Percentiles rank a stretch among this genome's conserved stretches.
These are phyloP conservation scores for Eulemur albifrons DNA, from an alignment of 2,797 vertebrate species.

Conservation along the genomic window DNA sequence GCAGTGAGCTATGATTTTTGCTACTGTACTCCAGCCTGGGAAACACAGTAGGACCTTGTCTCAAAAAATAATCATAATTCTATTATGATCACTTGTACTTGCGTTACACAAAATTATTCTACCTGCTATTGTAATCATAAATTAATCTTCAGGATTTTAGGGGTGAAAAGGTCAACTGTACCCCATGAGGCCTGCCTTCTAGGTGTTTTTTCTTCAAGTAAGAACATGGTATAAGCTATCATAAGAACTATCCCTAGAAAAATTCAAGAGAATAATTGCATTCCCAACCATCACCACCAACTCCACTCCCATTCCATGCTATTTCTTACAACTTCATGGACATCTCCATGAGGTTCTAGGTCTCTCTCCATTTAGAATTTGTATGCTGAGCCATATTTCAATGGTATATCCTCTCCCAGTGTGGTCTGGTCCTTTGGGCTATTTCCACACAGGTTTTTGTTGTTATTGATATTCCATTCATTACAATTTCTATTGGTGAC, in stretches of 20 bases:
- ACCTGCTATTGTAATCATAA: background rate
- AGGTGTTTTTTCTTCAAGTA: background rate
- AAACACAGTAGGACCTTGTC: too few relatives aligned
- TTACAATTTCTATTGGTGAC: conserved; percentile 7
- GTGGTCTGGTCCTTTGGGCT: background rate
- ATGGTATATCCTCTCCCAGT: fast-evolving
- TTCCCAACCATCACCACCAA: background rate
- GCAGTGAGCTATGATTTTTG: too few relatives aligned
- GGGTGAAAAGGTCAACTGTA: background rate
- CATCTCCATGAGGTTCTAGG: background rate
- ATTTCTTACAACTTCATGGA: background rate
- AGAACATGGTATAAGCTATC: background rate
- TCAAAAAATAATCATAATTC: background rate
- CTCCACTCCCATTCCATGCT: background rate
- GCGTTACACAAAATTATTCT: background rate
- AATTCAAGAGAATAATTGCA: background rate
- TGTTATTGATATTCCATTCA: background rate
- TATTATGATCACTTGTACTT: background rate
- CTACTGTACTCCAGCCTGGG: too few relatives aligned
- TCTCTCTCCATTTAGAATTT: background rate
- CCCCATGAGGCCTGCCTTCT: background rate
- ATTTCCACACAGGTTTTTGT: background rate
- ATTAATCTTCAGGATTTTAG: background rate
- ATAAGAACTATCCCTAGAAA: background rate
- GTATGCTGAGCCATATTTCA: background rate